A percentile compares a stretch with the other conserved stretches of the same genome.
These are phyloP conservation scores for Reinhardtius hippoglossoides DNA, from an alignment of 2,113 vertebrate species.

Conservation along the genomic window DNA sequence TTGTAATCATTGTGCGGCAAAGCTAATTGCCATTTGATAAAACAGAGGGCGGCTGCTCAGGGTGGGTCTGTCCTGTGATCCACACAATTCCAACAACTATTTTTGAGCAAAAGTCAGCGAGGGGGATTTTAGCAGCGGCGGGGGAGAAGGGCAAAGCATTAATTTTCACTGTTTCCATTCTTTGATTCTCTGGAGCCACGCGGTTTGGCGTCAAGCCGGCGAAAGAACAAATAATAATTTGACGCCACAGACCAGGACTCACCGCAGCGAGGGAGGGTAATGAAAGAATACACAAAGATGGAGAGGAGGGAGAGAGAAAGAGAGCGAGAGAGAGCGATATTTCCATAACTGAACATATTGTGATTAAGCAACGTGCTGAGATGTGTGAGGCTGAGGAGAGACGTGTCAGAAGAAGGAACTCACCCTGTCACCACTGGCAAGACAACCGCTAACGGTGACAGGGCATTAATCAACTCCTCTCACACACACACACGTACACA, in stretches of 20 bases:
- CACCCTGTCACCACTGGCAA: constrained; percentile 39
- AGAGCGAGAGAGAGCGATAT: constrained; percentile 15
- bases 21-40: constrained; percentile 38
- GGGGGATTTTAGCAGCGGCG: constrained; percentile 22
- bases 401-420: constrained; percentile 35
- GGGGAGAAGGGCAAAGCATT: constrained; percentile 46
- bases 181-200: constrained; percentile 65
- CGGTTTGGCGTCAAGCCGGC: constrained; percentile 69
- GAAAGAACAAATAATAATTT: constrained; percentile 77
- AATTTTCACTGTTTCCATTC: constrained; percentile 67
- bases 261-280: constrained; percentile 19
- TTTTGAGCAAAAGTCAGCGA: constrained; percentile 32
- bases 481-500: constrained; percentile 12
- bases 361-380: constrained; percentile 51
- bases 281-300: constrained; percentile 37
- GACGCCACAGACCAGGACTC: constrained; percentile 56
- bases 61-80: constrained; percentile 30
- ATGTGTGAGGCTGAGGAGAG: constrained; percentile 47
- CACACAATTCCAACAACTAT: constrained; percentile 25
- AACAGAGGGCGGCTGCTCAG: background rate
- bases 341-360: constrained; percentile 61
- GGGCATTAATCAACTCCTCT: constrained; percentile 67
- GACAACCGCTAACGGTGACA: constrained; percentile 58
- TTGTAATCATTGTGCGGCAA: constrained; percentile 29
- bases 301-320: background rate